Conservation (phyloP, 2,888 invertebrate species). For the Strigamia crassipes region DNA sequence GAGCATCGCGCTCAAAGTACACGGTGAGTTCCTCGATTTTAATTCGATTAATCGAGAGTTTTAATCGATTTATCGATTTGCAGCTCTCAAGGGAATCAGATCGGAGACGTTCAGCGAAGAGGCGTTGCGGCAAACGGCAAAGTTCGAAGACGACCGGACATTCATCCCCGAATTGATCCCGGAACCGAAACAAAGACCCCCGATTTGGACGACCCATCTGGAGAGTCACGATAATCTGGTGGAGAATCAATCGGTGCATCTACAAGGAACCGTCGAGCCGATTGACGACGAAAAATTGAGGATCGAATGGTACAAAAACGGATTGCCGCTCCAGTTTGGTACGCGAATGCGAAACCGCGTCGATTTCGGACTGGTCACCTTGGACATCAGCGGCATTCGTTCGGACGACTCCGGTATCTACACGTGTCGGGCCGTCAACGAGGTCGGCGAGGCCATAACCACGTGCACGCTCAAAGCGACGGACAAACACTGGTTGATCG, state of each 20-base stretch:
- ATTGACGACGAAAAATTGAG: slow-evolving; percentile 83
- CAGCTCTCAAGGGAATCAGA: slow-evolving; percentile 66
- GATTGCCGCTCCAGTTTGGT: slow-evolving; percentile 66
- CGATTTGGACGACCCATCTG: slow-evolving; percentile 92
- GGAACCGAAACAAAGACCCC: slow-evolving; percentile 76
- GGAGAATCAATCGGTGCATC: slow-evolving; percentile 83
- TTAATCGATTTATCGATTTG: slow-evolving; percentile 4
- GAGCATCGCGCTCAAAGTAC: slow-evolving; percentile 85
- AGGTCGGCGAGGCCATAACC: slow-evolving; percentile 91
- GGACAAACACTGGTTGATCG: slow-evolving; percentile 74
- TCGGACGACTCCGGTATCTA: slow-evolving; percentile 93
- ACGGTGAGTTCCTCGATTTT: slow-evolving; percentile 60
- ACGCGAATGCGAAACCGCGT: slow-evolving; percentile 90
- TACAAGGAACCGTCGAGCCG: slow-evolving; percentile 90
- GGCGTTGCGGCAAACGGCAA: slow-evolving; percentile 87
- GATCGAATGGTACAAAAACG: slow-evolving; percentile 90
- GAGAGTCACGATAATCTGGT: slow-evolving; percentile 79
- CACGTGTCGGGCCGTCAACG: slow-evolving; percentile 91
- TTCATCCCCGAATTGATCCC: slow-evolving; percentile 84
- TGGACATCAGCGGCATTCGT: slow-evolving; percentile 84
- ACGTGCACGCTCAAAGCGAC: slow-evolving; percentile 87
- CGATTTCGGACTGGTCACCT: slow-evolving; percentile 93
- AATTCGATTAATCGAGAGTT: neutral
- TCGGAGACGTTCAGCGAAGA: slow-evolving; percentile 87
- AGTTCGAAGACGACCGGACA: slow-evolving; percentile 90